These are phyloP conservation scores for Allophyes oxyacanthae DNA, from an alignment of 2,888 invertebrate genomes.

Conservation along the genomic window DNA sequence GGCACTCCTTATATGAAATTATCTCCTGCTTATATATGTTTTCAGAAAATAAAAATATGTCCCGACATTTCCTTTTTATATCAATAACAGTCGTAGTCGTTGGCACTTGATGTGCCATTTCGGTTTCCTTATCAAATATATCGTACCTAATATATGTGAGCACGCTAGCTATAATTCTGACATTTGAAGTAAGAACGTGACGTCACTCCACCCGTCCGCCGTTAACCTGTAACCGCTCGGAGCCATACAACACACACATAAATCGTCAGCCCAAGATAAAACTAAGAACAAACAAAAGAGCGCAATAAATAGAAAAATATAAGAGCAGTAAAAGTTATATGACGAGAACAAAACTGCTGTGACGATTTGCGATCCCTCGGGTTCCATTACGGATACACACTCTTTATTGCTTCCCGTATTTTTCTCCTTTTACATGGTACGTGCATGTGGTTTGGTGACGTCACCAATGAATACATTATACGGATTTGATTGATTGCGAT, in stretches of 20 bases:
- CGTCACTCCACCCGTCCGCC: slow-evolving; percentile 29
- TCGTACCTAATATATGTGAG: slow-evolving; percentile 23
- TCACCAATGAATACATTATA: slow-evolving; percentile 54
- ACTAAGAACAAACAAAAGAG: slow-evolving; percentile 52
- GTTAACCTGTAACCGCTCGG: slow-evolving; percentile 37
- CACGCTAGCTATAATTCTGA: slow-evolving; percentile 37
- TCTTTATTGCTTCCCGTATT: slow-evolving; percentile 55
- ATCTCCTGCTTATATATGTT: neutral
- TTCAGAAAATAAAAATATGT: neutral
- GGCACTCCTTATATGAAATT: too few species aligned
- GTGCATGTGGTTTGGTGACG: slow-evolving; percentile 41
- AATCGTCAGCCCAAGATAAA: slow-evolving; percentile 47
- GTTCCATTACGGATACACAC: slow-evolving; percentile 54
- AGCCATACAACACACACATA: slow-evolving; percentile 36
- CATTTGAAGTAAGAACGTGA: slow-evolving; percentile 38
- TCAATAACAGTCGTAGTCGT: neutral
- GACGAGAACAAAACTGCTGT: slow-evolving; percentile 51
- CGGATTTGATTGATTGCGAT: slow-evolving; percentile 52
- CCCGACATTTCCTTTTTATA: neutral
- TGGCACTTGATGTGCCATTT: slow-evolving; percentile 9
- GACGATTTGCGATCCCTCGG: slow-evolving; percentile 59
- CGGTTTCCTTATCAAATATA: slow-evolving; percentile 14
- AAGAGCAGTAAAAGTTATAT: slow-evolving; percentile 59
- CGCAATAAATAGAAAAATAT: slow-evolving; percentile 59
- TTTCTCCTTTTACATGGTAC: slow-evolving; percentile 44